These are phyloP conservation scores for Shinisaurus crocodilurus DNA, from an alignment of 2,113 vertebrate species.

Conservation along the genomic window DNA sequence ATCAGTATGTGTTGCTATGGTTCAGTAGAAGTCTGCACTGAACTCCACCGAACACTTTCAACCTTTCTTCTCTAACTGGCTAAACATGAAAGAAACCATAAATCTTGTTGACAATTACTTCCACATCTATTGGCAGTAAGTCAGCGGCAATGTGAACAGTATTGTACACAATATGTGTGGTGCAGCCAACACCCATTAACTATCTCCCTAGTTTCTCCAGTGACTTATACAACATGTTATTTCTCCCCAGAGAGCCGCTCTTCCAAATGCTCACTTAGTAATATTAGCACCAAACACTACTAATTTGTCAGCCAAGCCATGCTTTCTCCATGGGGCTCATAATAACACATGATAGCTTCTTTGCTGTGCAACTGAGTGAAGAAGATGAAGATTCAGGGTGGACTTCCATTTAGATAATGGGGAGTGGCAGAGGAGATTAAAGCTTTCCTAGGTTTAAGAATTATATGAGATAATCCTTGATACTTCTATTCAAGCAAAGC, in stretches of 20 bases:
- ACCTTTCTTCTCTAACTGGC: conserved; percentile 69
- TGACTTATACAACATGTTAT: conserved; percentile 78
- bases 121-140: conserved; percentile 77
- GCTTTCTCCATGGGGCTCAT: conserved; percentile 70
- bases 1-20: conserved; percentile 68
- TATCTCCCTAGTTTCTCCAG: conserved; percentile 79
- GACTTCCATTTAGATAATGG: conserved; percentile 67
- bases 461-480: background rate
- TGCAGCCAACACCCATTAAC: conserved; percentile 79
- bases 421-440: conserved; percentile 13
- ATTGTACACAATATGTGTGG: conserved; percentile 58
- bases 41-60: conserved; percentile 74
- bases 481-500: background rate
- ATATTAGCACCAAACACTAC: conserved; percentile 80
- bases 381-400: conserved; percentile 68
- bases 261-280: conserved; percentile 80
- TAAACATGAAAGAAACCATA: conserved; percentile 79
- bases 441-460: conserved; percentile 24
- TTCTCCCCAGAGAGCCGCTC: conserved; percentile 76
- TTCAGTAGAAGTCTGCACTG: conserved; percentile 60
- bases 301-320: conserved; percentile 76
- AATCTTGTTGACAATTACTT: conserved; percentile 80
- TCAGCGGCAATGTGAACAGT: conserved; percentile 73
- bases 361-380: conserved; percentile 58
- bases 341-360: conserved; percentile 71